Percentiles rank a stretch among this genome's conserved stretches.
phyloP scores from a whole-genome alignment of 2,797 vertebrate species.

The Rhinoraja longicauda region DNA sequence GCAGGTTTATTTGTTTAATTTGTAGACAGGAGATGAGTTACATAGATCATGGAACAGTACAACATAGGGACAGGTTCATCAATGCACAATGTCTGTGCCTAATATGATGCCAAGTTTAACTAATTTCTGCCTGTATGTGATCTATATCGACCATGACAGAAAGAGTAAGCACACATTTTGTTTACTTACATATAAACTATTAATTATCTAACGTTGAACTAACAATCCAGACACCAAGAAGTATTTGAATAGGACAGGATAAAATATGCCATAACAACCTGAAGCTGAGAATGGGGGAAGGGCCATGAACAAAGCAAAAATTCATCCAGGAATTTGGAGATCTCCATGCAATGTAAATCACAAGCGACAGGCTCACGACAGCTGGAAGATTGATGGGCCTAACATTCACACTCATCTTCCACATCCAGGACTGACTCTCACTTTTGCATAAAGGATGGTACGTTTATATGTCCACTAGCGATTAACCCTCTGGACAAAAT shows the following conservation, averaged over 20 bases:
- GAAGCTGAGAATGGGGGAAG: not conserved
- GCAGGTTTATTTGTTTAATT: not conserved
- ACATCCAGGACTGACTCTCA: not conserved
- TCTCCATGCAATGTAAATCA: not conserved
- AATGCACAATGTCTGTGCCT: no score
- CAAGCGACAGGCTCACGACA: not conserved
- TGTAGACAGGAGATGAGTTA: not conserved
- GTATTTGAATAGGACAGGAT: not conserved
- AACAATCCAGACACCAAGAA: not conserved
- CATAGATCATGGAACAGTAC: no score
- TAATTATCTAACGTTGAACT: not conserved
- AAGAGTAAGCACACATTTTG: not conserved
- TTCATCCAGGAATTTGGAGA: constrained; percentile 3
- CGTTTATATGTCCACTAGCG: not conserved
- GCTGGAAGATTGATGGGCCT: constrained; percentile 12
- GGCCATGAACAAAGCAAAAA: not conserved
- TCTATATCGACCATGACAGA: not conserved
- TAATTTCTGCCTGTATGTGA: no score
- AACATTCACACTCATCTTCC: constrained; percentile 4
- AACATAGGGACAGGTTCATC: no score
- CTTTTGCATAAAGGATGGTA: not conserved
- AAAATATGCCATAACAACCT: not conserved
- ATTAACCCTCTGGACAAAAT: not conserved
- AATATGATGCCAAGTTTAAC: no score
- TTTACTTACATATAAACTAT: constrained; percentile 10